Evolutionary conservation across 1,140 invertebrate species (phyloP).

Genomic region (Dolichoris vasculosae): DNA sequence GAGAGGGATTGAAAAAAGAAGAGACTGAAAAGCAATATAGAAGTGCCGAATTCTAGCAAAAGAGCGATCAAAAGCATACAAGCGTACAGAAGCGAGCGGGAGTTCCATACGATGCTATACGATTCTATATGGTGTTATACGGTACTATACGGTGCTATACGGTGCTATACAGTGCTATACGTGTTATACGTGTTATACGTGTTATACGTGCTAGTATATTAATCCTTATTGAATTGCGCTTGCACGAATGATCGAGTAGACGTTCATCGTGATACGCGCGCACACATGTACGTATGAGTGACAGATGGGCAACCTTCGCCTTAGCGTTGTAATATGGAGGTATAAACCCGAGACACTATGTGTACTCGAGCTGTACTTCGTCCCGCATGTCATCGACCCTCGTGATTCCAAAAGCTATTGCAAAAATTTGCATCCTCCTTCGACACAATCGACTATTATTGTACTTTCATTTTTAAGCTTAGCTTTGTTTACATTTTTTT

Average conservation of each 20-base stretch:
- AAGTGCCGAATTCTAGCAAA: neutral
- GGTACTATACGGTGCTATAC: neutral
- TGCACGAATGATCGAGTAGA: constrained; percentile 30
- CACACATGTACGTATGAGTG: neutral
- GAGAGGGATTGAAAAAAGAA: neutral
- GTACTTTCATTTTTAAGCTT: neutral
- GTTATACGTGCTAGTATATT: constrained; percentile 22
- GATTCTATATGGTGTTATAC: too few relatives aligned
- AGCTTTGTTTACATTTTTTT: neutral
- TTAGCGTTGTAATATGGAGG: neutral
- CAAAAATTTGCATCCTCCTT: constrained; percentile 10
- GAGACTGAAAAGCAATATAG: neutral
- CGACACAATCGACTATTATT: too few relatives aligned
- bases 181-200: too few relatives aligned
- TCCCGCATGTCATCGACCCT: constrained; percentile 42
- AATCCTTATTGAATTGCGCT: constrained; percentile 48
- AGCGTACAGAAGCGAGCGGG: neutral
- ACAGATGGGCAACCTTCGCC: constrained; percentile 22
- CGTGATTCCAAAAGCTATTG: constrained; percentile 25
- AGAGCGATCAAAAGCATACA: neutral
- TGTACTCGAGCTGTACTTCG: constrained; percentile 3
- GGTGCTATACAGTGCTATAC: too few relatives aligned
- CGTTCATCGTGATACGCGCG: neutral
- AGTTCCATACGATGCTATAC: neutral
- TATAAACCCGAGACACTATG: neutral